These are phyloP conservation scores for Hybos culiciformis DNA, from an alignment of 2,888 invertebrate species.

Conservation along the genomic window DNA sequence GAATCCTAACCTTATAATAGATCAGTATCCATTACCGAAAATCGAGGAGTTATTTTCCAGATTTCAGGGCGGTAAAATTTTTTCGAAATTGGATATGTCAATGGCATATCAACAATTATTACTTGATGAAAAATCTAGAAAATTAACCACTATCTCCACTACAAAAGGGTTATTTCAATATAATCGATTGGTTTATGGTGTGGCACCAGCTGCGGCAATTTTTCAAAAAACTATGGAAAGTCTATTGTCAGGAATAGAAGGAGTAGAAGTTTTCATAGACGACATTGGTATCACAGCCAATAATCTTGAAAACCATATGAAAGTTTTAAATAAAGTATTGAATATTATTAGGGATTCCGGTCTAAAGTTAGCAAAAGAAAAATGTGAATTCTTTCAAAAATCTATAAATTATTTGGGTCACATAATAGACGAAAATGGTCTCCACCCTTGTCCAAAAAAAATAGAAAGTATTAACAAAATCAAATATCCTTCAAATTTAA, in stretches of 20 bases:
- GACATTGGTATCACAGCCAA: slow-evolving; percentile 19
- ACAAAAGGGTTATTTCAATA: slow-evolving; percentile 10
- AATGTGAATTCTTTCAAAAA: too few species aligned
- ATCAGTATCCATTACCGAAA: slow-evolving; percentile 17
- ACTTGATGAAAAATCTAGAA: slow-evolving; percentile 18
- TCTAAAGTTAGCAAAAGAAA: neutral
- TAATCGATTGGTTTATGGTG: slow-evolving; percentile 20
- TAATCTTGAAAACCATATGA: neutral
- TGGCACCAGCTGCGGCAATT: slow-evolving; percentile 24
- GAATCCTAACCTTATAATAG: slow-evolving; percentile 16
- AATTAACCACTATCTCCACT: too few species aligned
- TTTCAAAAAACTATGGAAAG: slow-evolving; percentile 23
- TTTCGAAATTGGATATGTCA: slow-evolving; percentile 19
- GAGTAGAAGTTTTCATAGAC: slow-evolving; percentile 11
- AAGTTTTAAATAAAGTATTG: slow-evolving; percentile 1
- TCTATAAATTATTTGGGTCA: too few species aligned
- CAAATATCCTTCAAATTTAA: too few species aligned
- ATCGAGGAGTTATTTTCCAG: slow-evolving; percentile 17
- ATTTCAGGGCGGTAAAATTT: slow-evolving; percentile 6
- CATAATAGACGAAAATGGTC: too few species aligned
- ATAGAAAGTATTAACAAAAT: too few species aligned
- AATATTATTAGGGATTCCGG: neutral
- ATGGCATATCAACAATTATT: slow-evolving; percentile 24
- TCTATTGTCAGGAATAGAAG: slow-evolving; percentile 15
- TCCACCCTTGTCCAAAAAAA: too few species aligned